phyloP scores from a whole-genome alignment of 2,113 vertebrate genomes.

The Anser cygnoides region DNA sequence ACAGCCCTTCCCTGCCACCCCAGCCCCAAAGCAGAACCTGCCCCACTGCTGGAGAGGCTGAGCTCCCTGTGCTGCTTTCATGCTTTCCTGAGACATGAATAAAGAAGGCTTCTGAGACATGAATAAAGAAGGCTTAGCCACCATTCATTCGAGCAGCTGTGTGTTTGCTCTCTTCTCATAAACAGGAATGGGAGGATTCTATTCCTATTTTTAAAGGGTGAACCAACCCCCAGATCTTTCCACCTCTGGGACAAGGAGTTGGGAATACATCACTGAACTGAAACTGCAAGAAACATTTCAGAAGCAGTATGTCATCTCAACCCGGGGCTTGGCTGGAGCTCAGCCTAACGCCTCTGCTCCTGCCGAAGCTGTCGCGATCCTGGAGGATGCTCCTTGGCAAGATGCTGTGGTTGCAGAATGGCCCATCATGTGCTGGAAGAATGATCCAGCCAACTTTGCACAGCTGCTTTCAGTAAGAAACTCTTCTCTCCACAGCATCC shows the following conservation, averaged over 20 bases:
- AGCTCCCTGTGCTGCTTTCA: not conserved
- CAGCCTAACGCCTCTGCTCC: not conserved
- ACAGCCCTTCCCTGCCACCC: not conserved
- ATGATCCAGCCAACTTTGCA: not conserved
- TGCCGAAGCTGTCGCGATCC: not conserved
- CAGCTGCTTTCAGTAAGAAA: not conserved
- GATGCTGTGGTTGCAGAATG: fast-evolving
- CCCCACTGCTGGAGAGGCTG: not conserved
- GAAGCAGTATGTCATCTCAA: not conserved
- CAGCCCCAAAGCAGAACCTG: not conserved
- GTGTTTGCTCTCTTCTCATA: not conserved
- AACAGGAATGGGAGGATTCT: not conserved
- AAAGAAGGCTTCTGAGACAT: not conserved
- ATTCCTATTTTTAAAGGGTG: not conserved
- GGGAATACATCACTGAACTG: not conserved
- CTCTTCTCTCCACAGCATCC: fast-evolving
- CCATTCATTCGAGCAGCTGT: not conserved
- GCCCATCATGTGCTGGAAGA: fast-evolving
- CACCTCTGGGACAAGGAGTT: not conserved
- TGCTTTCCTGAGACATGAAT: not conserved
- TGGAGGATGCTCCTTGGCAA: not conserved
- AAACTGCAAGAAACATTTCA: not conserved
- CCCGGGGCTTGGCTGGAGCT: not conserved
- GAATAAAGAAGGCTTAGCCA: not conserved
- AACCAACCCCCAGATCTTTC: not conserved